Evolutionary conservation across 2,888 invertebrate species (phyloP).

Genomic region (Cyclophora albipunctata): DNA sequence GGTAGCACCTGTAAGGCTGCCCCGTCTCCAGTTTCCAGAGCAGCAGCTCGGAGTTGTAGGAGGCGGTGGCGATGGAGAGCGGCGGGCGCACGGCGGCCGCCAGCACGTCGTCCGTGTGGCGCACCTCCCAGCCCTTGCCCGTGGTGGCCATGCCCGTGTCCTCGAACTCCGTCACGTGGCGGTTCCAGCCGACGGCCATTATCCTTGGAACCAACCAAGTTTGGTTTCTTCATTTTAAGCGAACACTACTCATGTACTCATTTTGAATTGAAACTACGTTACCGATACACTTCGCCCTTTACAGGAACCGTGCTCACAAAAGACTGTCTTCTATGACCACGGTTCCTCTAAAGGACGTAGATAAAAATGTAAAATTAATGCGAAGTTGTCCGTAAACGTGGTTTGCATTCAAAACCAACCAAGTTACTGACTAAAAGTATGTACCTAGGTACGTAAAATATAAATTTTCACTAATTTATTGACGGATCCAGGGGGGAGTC

Average conservation of each 20-base stretch:
- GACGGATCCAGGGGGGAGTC: no score
- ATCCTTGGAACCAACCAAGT: constrained; percentile 60
- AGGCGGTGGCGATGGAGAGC: constrained; percentile 82
- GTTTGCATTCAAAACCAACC: no score
- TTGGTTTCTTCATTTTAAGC: no score
- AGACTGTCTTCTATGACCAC: no score
- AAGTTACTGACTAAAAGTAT: no score
- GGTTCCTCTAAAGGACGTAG: no score
- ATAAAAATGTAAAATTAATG: no score
- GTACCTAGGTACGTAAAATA: no score
- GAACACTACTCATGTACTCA: neutral
- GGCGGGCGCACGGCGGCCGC: constrained; percentile 80
- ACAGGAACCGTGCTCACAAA: no score
- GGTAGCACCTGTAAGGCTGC: constrained; percentile 76
- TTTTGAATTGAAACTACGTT: neutral
- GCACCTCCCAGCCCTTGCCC: constrained; percentile 81
- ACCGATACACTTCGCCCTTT: no score
- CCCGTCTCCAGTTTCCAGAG: constrained; percentile 90
- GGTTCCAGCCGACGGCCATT: constrained; percentile 86
- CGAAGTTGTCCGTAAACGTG: no score
- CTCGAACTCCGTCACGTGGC: constrained; percentile 79
- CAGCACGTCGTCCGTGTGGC: constrained; percentile 85
- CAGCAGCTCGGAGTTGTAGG: constrained; percentile 86
- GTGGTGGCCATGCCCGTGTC: constrained; percentile 69
- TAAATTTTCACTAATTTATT: no score